Percentiles rank a stretch among this genome's conserved stretches.
phyloP scores from a whole-genome alignment of 2,888 invertebrate species.

The Allygus modestus region DNA sequence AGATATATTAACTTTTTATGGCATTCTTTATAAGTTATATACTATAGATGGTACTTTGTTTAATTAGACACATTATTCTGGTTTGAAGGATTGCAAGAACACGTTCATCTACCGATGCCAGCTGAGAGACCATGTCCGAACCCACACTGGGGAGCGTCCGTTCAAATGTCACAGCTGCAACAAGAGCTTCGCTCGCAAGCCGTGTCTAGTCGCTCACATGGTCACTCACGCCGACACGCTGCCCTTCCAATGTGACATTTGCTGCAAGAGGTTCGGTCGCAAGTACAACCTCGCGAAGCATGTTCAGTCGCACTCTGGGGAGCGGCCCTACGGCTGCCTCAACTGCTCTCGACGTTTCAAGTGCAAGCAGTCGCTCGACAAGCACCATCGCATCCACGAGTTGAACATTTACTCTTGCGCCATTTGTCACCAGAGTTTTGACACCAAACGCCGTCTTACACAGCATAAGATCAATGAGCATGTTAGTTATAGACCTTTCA shows the following conservation, averaged over 20 bases:
- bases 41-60: too few relatives aligned
- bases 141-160: conserved; percentile 57
- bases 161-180: conserved; percentile 57
- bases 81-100: conserved; percentile 35
- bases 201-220: conserved; percentile 49
- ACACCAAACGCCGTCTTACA: conserved; percentile 49
- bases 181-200: conserved; percentile 58
- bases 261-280: conserved; percentile 46
- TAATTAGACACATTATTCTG: neutral
- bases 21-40: too few relatives aligned
- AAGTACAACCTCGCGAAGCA: conserved; percentile 61
- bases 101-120: conserved; percentile 48
- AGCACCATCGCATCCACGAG: conserved; percentile 50
- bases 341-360: conserved; percentile 55
- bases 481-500: conserved; percentile 59
- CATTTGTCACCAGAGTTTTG: conserved; percentile 55
- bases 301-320: conserved; percentile 54
- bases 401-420: conserved; percentile 54
- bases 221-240: conserved; percentile 47
- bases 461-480: conserved; percentile 56
- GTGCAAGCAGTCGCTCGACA: conserved; percentile 58
- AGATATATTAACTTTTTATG: too few relatives aligned
- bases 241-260: conserved; percentile 58
- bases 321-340: conserved; percentile 53
- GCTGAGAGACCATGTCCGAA: conserved; percentile 55